Evolutionary conservation across 2,888 invertebrate genomes (phyloP), one percentile per base, ranked within the genome.

Genomic region (Torymus auratus): DNA sequence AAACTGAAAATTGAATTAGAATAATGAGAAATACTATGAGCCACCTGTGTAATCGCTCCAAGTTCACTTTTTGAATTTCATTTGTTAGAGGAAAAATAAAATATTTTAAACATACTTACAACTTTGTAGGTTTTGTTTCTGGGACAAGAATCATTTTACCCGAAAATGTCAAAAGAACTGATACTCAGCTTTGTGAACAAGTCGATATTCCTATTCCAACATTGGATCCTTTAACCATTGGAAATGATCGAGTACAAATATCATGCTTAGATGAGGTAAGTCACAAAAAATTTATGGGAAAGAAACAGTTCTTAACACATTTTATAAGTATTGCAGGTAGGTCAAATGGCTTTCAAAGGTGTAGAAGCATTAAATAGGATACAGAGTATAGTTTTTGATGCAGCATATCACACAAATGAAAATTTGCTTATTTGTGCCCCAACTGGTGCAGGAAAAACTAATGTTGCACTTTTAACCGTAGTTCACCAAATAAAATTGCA

Each of bases 381-480:
- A 85, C 99, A 99, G 90, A 97, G 97, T 0, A 95, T 99, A 65
- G 99, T 99, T 0, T 99, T 96, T 91, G 95, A 97, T 81, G 95
- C 97, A 0, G 99, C 99, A 0, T 99, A 99, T 92, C 95, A 96
- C 86, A 97, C 97, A 2, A 98, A 99, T 89, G 98, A 99, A 89
- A 99, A 99, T 91, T 93, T 99, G 86, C 91, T 99, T 72, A 97
- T 99, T 78, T 99, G 99, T 91, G 99, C 99, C 0, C 99, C 99
- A 0, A 99, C 99, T 0, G 99, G 99, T 4, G 99, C 99, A 0
- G 99, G 99, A 50, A 99, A 99, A 92, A 99, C 99, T 0, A 99
- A 99, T 90, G 97, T 99, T 76, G 99, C 99, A 0, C 93, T 99
- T 92, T 91, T 99, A 65, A 94, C 98, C 0, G 96, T 99, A 23